A percentile compares a stretch with the other conserved stretches of the same genome.
phyloP scores from a whole-genome alignment of 2,888 invertebrate species.

The Spialia ferax region DNA sequence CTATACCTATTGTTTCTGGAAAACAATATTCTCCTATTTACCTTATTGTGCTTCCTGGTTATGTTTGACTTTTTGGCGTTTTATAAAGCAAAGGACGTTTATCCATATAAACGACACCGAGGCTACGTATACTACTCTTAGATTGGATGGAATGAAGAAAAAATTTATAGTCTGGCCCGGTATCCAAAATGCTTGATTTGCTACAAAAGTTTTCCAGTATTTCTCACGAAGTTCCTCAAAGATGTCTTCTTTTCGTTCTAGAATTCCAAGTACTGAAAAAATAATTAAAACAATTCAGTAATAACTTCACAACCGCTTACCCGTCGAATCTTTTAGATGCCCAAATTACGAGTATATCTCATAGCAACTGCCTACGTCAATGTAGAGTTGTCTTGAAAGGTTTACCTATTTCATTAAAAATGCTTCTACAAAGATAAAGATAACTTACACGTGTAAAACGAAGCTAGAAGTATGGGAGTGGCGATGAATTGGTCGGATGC shows the following conservation, averaged over 20 bases:
- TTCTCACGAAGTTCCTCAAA: slow-evolving; percentile 91
- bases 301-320: too few species aligned
- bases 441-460: slow-evolving; percentile 91
- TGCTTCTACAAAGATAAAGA: neutral
- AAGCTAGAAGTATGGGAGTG: slow-evolving; percentile 90
- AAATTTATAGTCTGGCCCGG: slow-evolving; percentile 94
- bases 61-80: slow-evolving; percentile 81
- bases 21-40: too few species aligned
- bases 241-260: slow-evolving; percentile 90
- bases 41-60: too few species aligned
- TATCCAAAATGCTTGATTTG: slow-evolving; percentile 94
- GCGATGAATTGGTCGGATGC: slow-evolving; percentile 91
- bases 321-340: too few species aligned
- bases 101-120: slow-evolving; percentile 93
- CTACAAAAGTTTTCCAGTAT: slow-evolving; percentile 89
- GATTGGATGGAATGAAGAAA: slow-evolving; percentile 89
- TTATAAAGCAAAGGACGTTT: slow-evolving; percentile 94
- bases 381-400: too few species aligned
- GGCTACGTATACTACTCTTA: slow-evolving; percentile 93
- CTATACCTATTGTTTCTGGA: neutral
- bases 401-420: too few species aligned
- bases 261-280: slow-evolving; percentile 83
- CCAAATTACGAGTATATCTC: too few species aligned
- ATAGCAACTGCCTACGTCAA: too few species aligned
- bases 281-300: neutral